These are phyloP conservation scores for Neodiprion virginianus DNA, from an alignment of 1,140 invertebrate genomes.

Conservation along the genomic window DNA sequence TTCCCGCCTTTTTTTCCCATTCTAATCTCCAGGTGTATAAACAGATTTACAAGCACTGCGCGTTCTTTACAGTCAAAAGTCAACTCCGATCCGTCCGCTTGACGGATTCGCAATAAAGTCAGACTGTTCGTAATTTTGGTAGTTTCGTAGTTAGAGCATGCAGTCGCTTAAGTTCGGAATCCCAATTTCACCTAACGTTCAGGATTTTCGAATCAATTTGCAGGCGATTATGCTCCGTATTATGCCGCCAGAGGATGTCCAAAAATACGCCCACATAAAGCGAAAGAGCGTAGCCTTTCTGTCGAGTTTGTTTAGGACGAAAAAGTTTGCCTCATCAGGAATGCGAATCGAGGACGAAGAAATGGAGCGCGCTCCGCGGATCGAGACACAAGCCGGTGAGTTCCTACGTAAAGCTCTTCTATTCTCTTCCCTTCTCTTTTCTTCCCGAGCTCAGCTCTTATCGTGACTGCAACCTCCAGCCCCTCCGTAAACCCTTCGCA, in stretches of 20 bases:
- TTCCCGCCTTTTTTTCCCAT: too few species aligned
- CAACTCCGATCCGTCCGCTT: too few species aligned
- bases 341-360: slow-evolving; percentile 58
- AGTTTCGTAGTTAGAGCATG: background rate
- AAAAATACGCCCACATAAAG: slow-evolving; percentile 53
- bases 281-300: slow-evolving; percentile 54
- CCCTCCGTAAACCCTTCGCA: background rate
- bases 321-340: slow-evolving; percentile 47
- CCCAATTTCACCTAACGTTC: too few species aligned
- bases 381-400: slow-evolving; percentile 47
- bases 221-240: slow-evolving; percentile 55
- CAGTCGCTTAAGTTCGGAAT: too few species aligned
- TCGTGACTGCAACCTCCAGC: background rate
- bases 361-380: slow-evolving; percentile 52
- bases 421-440: too few species aligned
- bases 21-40: too few species aligned
- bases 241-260: slow-evolving; percentile 47
- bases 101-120: too few species aligned
- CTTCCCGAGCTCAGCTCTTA: background rate
- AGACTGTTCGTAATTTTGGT: too few species aligned
- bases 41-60: too few species aligned
- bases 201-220: background rate
- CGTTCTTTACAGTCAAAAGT: too few species aligned
- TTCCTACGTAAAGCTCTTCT: background rate
- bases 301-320: slow-evolving; percentile 51